Conservation (phyloP, 2,113 vertebrate genomes). For the Pelecanus crispus region DNA sequence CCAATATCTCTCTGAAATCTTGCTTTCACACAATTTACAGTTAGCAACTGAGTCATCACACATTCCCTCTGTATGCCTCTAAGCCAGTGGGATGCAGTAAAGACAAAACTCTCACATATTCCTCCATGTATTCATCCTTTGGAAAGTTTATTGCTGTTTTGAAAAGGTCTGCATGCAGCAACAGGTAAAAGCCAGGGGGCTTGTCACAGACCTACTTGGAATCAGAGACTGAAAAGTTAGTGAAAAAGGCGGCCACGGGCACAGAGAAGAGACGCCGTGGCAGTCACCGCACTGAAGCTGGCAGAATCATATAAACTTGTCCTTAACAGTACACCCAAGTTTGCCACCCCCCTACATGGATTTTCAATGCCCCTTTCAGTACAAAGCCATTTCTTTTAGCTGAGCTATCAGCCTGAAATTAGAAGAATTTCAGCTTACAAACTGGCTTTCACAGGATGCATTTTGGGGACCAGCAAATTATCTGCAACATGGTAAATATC, state of each 20-base stretch:
- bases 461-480: neutral
- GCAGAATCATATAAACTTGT: neutral
- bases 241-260: neutral
- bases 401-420: neutral
- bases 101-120: neutral
- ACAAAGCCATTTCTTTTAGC: neutral
- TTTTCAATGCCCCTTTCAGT: neutral
- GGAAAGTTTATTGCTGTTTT: neutral
- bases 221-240: neutral
- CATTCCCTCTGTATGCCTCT: neutral
- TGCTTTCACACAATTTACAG: neutral
- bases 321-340: neutral
- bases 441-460: neutral
- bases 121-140: neutral
- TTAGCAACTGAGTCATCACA: neutral
- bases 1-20: neutral
- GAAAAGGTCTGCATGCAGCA: neutral
- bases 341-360: neutral
- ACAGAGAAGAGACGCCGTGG: neutral
- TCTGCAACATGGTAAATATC: neutral
- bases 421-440: neutral
- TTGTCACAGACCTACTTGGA: neutral
- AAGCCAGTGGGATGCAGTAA: neutral
- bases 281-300: neutral
- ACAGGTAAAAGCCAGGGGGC: neutral